A percentile compares a stretch with the other conserved stretches of the same genome.
Conservation (phyloP, 2,888 invertebrate species). For the Clusia tigrina region DNA sequence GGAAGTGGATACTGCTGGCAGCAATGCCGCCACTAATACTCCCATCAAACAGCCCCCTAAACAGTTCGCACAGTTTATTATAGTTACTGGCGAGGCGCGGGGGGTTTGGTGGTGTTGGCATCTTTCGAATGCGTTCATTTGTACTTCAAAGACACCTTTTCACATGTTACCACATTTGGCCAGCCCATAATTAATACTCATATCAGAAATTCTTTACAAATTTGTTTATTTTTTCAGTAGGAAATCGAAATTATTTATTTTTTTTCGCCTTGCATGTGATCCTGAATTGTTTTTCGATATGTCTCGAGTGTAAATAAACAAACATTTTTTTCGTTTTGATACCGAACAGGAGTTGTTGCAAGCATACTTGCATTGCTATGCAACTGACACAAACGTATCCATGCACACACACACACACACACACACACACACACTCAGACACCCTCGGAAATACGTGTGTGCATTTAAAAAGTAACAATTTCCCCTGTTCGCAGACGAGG, state of each 20-base stretch:
- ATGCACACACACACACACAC: background rate
- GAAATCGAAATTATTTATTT: background rate
- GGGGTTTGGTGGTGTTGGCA: too few species aligned
- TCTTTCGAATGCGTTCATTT: background rate
- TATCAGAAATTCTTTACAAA: background rate
- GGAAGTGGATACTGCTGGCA: too few species aligned
- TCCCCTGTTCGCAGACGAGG: background rate
- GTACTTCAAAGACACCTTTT: conserved; percentile 8
- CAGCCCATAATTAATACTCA: background rate
- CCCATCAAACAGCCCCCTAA: too few species aligned
- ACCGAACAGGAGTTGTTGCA: background rate
- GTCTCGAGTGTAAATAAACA: conserved; percentile 8
- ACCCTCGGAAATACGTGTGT: background rate
- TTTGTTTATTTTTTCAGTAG: background rate
- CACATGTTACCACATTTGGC: background rate
- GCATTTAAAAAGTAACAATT: background rate
- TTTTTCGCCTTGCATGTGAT: too few species aligned
- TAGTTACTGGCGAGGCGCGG: too few species aligned
- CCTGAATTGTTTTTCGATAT: conserved; percentile 10
- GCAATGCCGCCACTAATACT: too few species aligned
- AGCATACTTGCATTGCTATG: conserved; percentile 14
- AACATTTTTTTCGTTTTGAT: background rate
- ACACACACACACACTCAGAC: background rate
- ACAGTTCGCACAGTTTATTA: too few species aligned
- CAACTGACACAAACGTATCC: background rate